Percentiles rank a stretch among this genome's conserved stretches.
Evolutionary conservation across 2,888 invertebrate species (phyloP).

Genomic region (Eucera pruinosa): DNA sequence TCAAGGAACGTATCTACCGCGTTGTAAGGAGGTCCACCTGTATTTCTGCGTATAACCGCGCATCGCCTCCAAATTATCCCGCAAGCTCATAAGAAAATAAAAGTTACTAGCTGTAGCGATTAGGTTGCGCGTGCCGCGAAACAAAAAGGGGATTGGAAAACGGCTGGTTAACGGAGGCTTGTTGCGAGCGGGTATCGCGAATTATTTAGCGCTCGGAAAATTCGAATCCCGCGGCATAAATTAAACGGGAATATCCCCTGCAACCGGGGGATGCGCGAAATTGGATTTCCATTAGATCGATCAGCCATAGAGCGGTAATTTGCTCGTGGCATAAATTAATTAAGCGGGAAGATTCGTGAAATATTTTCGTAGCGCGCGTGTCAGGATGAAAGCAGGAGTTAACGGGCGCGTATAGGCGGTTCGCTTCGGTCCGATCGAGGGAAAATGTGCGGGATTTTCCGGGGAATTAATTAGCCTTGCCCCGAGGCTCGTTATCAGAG

Average conservation of each 20-base stretch:
- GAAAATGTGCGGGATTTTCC: background rate
- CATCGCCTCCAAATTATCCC: too few species aligned
- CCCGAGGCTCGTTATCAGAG: conserved; percentile 21
- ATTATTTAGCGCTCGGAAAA: too few species aligned
- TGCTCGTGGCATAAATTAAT: conserved; percentile 4
- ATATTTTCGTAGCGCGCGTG: conserved; percentile 3
- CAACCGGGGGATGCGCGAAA: background rate
- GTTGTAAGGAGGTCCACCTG: too few species aligned
- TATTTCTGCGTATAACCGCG: too few species aligned
- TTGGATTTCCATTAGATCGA: background rate
- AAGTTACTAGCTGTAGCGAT: too few species aligned
- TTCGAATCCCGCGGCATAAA: too few species aligned
- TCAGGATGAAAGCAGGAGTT: conserved; percentile 3
- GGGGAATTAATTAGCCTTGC: conserved; percentile 27
- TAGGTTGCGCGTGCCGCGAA: too few species aligned
- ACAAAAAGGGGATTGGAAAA: too few species aligned
- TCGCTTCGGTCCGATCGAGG: background rate
- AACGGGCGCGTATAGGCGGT: conserved; percentile 10
- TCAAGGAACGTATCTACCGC: too few species aligned
- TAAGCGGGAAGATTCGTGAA: background rate
- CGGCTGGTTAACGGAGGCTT: too few species aligned
- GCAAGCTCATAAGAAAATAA: too few species aligned
- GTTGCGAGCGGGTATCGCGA: too few species aligned
- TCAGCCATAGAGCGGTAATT: background rate
- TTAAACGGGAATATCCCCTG: background rate